Conservation (phyloP, 2,888 invertebrate species). For the Cataglyphis cursor region DNA sequence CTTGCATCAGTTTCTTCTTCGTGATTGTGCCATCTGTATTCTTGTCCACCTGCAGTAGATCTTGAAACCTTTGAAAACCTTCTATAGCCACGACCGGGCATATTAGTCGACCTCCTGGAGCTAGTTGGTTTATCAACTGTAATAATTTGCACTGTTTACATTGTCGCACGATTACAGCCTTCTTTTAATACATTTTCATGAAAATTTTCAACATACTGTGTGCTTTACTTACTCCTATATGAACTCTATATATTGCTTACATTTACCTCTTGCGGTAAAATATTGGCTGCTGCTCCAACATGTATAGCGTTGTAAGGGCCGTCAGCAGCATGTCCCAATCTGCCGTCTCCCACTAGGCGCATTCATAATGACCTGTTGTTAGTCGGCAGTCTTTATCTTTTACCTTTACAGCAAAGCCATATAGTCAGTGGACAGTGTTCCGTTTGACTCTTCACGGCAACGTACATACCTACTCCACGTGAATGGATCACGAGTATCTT, state of each 20-base stretch:
- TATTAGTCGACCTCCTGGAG: conserved; percentile 96
- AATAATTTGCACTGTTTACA: conserved; percentile 26
- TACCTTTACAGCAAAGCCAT: conserved; percentile 73
- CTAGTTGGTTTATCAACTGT: conserved; percentile 94
- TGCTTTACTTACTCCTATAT: neutral
- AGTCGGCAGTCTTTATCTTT: conserved; percentile 75
- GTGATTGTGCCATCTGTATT: conserved; percentile 92
- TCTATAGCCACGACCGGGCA: conserved; percentile 96
- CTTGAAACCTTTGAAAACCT: conserved; percentile 90
- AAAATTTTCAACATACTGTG: neutral
- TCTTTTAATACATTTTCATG: neutral
- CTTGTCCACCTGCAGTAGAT: conserved; percentile 94
- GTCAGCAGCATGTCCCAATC: conserved; percentile 91
- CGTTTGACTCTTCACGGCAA: conserved; percentile 74
- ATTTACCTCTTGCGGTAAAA: conserved; percentile 91
- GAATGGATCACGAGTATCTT: conserved; percentile 67
- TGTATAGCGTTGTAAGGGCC: conserved; percentile 98
- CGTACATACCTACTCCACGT: conserved; percentile 75
- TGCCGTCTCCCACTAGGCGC: conserved; percentile 93
- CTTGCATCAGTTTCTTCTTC: conserved; percentile 95
- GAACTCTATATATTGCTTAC: neutral
- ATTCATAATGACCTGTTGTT: conserved; percentile 80
- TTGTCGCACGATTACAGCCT: neutral
- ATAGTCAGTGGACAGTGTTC: conserved; percentile 72
- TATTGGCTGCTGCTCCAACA: conserved; percentile 96